phyloP scores from a whole-genome alignment of 2,113 vertebrate species.

The Xenopus laevis region DNA sequence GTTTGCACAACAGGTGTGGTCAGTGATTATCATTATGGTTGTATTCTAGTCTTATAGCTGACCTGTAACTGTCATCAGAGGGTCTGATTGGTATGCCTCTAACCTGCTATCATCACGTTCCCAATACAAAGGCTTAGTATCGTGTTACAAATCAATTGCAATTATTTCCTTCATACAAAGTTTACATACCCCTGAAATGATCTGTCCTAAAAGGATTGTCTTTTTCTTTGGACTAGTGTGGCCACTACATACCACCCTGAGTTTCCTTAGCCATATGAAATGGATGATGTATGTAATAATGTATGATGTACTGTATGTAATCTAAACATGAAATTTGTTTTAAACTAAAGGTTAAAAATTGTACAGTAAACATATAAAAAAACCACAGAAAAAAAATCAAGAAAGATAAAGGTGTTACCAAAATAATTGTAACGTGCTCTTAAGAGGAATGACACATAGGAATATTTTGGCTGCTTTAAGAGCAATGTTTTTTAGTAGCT shows the following conservation, averaged over 20 bases:
- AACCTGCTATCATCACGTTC: not conserved
- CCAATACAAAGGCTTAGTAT: not conserved
- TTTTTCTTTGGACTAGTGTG: not conserved
- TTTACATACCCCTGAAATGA: slow-evolving; percentile 10
- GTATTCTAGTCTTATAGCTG: not conserved
- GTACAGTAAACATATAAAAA: no score
- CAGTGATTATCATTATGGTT: not conserved
- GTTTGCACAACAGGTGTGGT: not conserved
- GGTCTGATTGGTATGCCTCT: not conserved
- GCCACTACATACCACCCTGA: not conserved
- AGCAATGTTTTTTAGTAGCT: no score
- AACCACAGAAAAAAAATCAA: no score
- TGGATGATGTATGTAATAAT: no score
- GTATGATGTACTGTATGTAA: no score
- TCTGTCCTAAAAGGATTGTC: not conserved
- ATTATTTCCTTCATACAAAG: slow-evolving; percentile 13
- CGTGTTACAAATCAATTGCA: slow-evolving; percentile 4
- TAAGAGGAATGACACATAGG: no score
- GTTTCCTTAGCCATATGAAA: no score
- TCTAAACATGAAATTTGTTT: no score
- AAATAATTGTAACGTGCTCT: no score
- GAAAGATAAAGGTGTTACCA: no score
- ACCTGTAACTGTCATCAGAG: not conserved
- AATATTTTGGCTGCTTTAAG: no score
- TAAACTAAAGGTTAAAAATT: no score